These are phyloP conservation scores for Drosophila formosana DNA, from an alignment of 2,888 invertebrate species.

Conservation along the genomic window DNA sequence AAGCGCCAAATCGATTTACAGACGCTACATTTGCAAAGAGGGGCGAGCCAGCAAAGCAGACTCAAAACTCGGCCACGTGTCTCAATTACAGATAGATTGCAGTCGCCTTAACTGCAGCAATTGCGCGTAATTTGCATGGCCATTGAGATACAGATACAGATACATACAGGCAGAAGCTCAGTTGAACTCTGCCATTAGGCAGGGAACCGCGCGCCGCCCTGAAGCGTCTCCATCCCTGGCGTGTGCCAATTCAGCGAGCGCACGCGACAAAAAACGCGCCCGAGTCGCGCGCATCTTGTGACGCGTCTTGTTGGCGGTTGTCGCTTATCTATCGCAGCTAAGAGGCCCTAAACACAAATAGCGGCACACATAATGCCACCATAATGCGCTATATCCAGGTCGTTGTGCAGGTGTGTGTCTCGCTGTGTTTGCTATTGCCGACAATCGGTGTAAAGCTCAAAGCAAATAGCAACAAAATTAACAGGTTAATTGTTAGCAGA, in stretches of 20 bases:
- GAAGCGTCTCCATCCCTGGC: conserved; percentile 1
- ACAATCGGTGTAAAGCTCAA: conserved; percentile 51
- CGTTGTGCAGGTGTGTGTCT: conserved; percentile 4
- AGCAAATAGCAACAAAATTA: conserved; percentile 60
- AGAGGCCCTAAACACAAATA: background rate
- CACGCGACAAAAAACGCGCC: conserved; percentile 64
- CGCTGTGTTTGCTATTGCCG: conserved; percentile 21
- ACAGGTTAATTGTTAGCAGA: conserved; percentile 50
- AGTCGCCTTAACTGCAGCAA: conserved; percentile 40
- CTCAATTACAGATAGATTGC: conserved; percentile 13
- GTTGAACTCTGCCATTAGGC: conserved; percentile 59
- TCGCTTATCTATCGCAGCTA: conserved; percentile 21
- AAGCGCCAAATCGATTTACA: conserved; percentile 55
- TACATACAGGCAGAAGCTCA: background rate
- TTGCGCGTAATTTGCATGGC: conserved; percentile 66
- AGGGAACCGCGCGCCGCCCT: conserved; percentile 15
- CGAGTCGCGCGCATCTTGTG: conserved; percentile 39
- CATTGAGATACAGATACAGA: conserved; percentile 19
- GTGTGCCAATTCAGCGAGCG: conserved; percentile 43
- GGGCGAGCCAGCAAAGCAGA: conserved; percentile 3
- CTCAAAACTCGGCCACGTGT: conserved; percentile 25
- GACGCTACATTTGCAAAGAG: conserved; percentile 11
- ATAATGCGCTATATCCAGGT: conserved; percentile 23
- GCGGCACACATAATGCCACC: conserved; percentile 14
- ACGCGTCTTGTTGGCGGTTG: conserved; percentile 20